phyloP scores from a whole-genome alignment of 2,888 invertebrate genomes.

The Melanargia galathea region DNA sequence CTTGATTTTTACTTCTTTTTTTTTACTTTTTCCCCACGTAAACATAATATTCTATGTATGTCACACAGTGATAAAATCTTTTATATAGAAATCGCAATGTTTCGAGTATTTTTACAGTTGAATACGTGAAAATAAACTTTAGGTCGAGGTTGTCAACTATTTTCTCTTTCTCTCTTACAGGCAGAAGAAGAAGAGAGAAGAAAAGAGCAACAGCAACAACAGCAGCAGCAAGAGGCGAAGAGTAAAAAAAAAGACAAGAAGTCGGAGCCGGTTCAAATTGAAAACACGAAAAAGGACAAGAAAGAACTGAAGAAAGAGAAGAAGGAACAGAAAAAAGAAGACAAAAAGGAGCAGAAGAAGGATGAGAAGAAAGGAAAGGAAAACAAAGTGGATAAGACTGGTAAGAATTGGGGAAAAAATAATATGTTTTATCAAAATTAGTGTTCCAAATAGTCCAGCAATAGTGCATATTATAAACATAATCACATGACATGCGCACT shows the following conservation, averaged over 20 bases:
- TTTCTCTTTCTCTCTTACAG: constrained; percentile 28
- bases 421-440: neutral
- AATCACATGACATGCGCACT: too few species aligned
- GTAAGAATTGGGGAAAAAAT: constrained; percentile 44
- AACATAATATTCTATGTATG: too few species aligned
- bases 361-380: constrained; percentile 53
- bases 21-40: too few species aligned
- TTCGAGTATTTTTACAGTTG: too few species aligned
- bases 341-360: constrained; percentile 49
- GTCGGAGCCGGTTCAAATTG: constrained; percentile 46
- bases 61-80: too few species aligned
- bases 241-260: constrained; percentile 46
- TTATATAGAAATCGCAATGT: too few species aligned
- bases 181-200: constrained; percentile 45
- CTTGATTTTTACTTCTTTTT: too few species aligned
- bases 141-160: too few species aligned
- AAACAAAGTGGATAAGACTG: constrained; percentile 62
- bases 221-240: constrained; percentile 45
- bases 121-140: too few species aligned
- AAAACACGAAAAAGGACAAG: constrained; percentile 49
- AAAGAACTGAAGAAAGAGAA: constrained; percentile 49
- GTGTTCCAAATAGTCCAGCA: too few species aligned
- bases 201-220: constrained; percentile 40
- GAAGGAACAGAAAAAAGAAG: constrained; percentile 53
- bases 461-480: too few species aligned